Evolutionary conservation across 2,113 vertebrate genomes (phyloP), one percentile per base, ranked within the genome.

Genomic region (Antechinus flavipes): DNA sequence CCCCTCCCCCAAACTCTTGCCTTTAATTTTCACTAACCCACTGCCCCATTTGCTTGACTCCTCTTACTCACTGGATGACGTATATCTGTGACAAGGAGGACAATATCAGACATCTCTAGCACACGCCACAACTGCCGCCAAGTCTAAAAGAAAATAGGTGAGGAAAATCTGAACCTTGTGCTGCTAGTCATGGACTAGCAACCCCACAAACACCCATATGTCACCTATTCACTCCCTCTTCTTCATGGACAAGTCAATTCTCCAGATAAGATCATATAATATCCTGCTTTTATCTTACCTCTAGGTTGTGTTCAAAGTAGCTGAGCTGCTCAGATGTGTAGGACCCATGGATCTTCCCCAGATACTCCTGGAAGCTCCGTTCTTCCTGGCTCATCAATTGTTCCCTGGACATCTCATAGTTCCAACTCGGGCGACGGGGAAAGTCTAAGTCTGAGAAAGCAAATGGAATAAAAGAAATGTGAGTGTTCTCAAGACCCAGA

Each of bases 91-190:
- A 99, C 99, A 61, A 99, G 98, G 49, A 99, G 98, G 91, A 99
- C 95, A n/a, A 99, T 94, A 91, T 99, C 99, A 0, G 99, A 99
- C 99, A 99, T 99, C 96, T 99, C 99, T 91, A 99, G 96, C 53
- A 99, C 99, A 61, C 99, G 98, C 99, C 99, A 99, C 16, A 99
- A 98, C 97, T 99, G 99, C 93, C 99, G 98, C 99, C 99, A 99
- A 0, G 99, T 99, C 99, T 99, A 96, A 95, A 97, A 98, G 22
- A 95, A 9, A 92, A 90, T 9, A 16, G 24, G 5, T 19, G 1
- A 54, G 56, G 30, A 93, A 93, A 94, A 49, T 19, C n/a, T 93
- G 9, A 94, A 56, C 30, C 19, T 50, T 49, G 50, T n/a, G 54
- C 76, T 47, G 14, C 46, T 58, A 47, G 91, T 22, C 26, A 58